A percentile compares a stretch with the other conserved stretches of the same genome.
phyloP scores from a whole-genome alignment of 2,797 vertebrate genomes.

The Sardinella longiceps region DNA sequence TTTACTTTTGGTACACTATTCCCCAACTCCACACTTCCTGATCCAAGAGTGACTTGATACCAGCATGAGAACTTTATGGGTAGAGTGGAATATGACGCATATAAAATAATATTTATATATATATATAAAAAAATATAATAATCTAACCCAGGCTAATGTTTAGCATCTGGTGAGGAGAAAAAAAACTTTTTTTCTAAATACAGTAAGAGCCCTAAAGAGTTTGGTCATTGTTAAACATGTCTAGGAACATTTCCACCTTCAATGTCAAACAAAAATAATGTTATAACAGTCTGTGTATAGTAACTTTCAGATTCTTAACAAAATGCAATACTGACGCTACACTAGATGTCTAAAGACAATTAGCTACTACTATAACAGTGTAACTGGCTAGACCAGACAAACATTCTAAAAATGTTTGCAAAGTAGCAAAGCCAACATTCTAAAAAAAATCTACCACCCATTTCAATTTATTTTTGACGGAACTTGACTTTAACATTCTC shows the following conservation, averaged over 20 bases:
- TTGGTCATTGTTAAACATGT: not conserved
- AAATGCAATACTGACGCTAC: not conserved
- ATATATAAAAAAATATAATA: too few relatives aligned
- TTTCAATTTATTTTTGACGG: too few relatives aligned
- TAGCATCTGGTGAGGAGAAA: not conserved
- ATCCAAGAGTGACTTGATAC: not conserved
- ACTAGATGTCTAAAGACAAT: too few relatives aligned
- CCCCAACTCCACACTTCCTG: not conserved
- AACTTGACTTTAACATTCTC: not conserved
- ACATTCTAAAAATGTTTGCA: too few relatives aligned
- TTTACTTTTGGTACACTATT: not conserved
- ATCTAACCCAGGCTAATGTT: too few relatives aligned
- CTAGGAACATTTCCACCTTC: not conserved
- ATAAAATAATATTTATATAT: not conserved
- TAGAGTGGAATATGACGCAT: not conserved
- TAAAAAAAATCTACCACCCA: too few relatives aligned
- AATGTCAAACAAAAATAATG: not conserved
- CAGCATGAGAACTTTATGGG: not conserved
- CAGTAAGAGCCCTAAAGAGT: not conserved
- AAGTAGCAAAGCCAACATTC: too few relatives aligned
- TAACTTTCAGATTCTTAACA: not conserved
- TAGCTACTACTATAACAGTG: too few relatives aligned
- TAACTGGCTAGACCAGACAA: too few relatives aligned
- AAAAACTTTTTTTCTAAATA: not conserved
- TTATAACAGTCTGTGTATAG: not conserved